These are phyloP conservation scores for Germaria angustata DNA, from an alignment of 2,888 invertebrate species.

Conservation along the genomic window DNA sequence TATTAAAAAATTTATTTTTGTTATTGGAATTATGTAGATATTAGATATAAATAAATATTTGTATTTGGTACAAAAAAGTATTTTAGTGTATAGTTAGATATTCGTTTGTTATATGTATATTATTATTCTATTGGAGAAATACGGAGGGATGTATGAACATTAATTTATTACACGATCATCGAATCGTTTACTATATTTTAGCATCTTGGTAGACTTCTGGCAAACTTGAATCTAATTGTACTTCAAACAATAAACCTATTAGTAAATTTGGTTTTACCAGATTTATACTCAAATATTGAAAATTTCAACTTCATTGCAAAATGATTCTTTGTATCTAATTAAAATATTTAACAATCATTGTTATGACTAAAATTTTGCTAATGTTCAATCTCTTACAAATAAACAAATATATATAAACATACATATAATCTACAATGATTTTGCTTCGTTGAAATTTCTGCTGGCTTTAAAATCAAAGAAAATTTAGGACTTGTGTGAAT, in stretches of 20 bases:
- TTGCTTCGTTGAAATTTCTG: neutral
- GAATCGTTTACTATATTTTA: neutral
- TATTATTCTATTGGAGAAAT: conserved; percentile 44
- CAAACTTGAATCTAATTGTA: neutral
- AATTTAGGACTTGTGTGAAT: too few relatives aligned
- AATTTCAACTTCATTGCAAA: conserved; percentile 1
- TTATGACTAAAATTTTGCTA: conserved; percentile 27
- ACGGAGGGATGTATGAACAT: conserved; percentile 60
- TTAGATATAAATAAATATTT: conserved; percentile 39
- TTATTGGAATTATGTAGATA: conserved; percentile 32
- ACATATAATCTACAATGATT: conserved; percentile 3
- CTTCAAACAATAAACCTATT: neutral
- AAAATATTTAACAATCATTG: conserved; percentile 41
- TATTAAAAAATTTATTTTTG: conserved; percentile 25
- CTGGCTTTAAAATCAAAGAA: neutral
- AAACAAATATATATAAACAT: conserved; percentile 36
- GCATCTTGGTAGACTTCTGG: neutral
- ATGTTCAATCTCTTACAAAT: conserved; percentile 15
- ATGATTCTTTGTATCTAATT: conserved; percentile 35
- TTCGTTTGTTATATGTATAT: conserved; percentile 8
- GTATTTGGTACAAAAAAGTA: conserved; percentile 49
- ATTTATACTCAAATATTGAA: neutral
- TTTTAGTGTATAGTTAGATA: conserved; percentile 22
- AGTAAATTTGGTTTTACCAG: neutral
- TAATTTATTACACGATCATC: conserved; percentile 4